Percentiles rank a stretch among this genome's conserved stretches.
Conservation (phyloP, 1,140 invertebrate genomes). For the Heterodera schachtii region DNA sequence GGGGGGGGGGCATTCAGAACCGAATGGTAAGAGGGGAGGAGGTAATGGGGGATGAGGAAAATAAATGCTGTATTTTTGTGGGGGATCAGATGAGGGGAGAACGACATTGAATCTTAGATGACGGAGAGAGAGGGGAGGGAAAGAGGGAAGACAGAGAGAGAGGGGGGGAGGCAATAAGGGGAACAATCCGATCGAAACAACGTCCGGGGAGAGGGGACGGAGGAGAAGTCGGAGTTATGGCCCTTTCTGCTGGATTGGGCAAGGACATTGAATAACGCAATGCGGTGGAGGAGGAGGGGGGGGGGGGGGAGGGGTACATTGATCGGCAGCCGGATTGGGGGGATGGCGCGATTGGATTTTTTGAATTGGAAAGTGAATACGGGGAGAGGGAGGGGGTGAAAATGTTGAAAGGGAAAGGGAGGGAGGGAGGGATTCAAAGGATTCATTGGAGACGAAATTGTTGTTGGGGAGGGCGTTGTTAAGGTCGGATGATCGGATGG, state of each 20-base stretch:
- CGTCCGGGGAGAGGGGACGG: no score
- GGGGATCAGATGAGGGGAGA: not conserved
- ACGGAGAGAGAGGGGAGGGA: no score
- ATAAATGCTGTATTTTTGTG: not conserved
- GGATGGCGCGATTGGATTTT: conserved; percentile 2
- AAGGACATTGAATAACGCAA: not conserved
- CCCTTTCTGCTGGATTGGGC: not conserved
- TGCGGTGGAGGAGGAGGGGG: not conserved
- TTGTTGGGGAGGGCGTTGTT: not conserved
- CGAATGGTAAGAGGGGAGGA: not conserved
- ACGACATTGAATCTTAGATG: not conserved
- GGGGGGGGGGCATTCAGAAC: not conserved
- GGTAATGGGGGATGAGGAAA: not conserved
- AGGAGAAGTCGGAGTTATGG: not conserved
- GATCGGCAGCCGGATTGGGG: not conserved
- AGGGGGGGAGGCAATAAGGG: not conserved
- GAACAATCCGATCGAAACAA: no score
- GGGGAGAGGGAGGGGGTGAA: no score
- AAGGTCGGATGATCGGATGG: conserved; percentile 1
- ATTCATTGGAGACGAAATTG: conserved; percentile 1
- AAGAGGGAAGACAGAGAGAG: not conserved
- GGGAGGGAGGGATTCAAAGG: not conserved
- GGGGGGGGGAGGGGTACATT: not conserved
- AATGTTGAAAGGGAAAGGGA: no score
- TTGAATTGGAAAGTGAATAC: conserved; percentile 3